Percentiles rank a stretch among this genome's conserved stretches.
Evolutionary conservation across 2,888 invertebrate species (phyloP).

Genomic region (Epistrophe eligans): DNA sequence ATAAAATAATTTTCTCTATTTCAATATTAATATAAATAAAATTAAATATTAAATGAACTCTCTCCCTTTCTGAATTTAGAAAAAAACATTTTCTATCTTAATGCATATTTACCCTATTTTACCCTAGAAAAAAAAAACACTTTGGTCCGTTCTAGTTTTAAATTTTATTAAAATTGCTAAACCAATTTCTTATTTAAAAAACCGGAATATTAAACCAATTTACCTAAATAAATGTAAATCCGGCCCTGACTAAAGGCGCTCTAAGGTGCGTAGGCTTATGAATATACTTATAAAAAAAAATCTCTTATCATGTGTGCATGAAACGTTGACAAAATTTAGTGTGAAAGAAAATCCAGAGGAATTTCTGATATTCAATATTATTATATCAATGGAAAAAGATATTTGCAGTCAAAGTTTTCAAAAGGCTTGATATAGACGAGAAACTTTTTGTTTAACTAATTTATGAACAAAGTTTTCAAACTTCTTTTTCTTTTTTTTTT

Average conservation of each 20-base stretch:
- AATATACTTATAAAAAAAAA: conserved; percentile 3
- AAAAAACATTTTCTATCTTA: too few relatives aligned
- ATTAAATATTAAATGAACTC: too few relatives aligned
- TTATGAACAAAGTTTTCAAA: conserved; percentile 38
- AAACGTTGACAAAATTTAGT: conserved; percentile 46
- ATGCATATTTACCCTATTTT: too few relatives aligned
- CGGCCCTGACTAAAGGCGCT: background rate
- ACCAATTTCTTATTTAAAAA: too few relatives aligned
- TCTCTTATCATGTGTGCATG: conserved; percentile 8
- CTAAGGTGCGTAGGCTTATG: conserved; percentile 29
- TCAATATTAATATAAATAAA: too few relatives aligned
- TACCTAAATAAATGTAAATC: too few relatives aligned
- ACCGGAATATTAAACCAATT: too few relatives aligned
- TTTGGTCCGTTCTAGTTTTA: too few relatives aligned
- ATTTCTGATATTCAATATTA: conserved; percentile 15
- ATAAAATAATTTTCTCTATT: too few relatives aligned
- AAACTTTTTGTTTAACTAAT: conserved; percentile 58
- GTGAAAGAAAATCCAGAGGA: conserved; percentile 63
- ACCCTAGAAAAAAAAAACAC: too few relatives aligned
- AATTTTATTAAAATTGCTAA: too few relatives aligned
- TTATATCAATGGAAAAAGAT: background rate
- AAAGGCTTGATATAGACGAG: background rate
- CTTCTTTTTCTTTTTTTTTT: conserved; percentile 4
- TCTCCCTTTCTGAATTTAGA: too few relatives aligned
- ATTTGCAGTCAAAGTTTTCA: conserved; percentile 23